phyloP scores from a whole-genome alignment of 2,797 vertebrate genomes.

The Lagodon rhomboides region DNA sequence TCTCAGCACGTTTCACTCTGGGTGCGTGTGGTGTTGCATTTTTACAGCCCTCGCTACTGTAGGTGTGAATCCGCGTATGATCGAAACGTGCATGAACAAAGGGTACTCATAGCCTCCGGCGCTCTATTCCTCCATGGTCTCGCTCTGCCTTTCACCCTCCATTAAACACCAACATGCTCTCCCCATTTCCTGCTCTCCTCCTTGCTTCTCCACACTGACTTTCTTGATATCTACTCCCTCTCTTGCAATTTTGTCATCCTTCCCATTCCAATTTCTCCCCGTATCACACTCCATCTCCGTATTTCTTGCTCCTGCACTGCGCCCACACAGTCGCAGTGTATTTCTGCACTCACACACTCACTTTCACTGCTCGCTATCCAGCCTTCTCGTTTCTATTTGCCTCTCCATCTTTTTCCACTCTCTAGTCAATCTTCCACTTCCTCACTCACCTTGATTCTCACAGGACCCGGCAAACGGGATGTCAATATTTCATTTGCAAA shows the following conservation, averaged over 20 bases:
- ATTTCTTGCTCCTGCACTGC: constrained; percentile 53
- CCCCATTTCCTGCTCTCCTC: constrained; percentile 38
- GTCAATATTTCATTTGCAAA: constrained; percentile 58
- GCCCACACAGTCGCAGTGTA: constrained; percentile 54
- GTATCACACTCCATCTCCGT: constrained; percentile 59
- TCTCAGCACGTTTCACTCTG: constrained; percentile 11
- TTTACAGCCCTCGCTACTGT: constrained; percentile 27
- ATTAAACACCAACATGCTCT: constrained; percentile 73
- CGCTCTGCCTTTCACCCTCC: constrained; percentile 75
- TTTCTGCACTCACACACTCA: constrained; percentile 48
- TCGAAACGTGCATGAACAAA: constrained; percentile 66
- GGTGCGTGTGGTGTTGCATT: constrained; percentile 38
- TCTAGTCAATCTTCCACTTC: constrained; percentile 65
- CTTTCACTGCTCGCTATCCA: constrained; percentile 38
- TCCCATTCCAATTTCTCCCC: constrained; percentile 58
- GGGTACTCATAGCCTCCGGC: constrained; percentile 60
- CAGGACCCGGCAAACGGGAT: constrained; percentile 28
- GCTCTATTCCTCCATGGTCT: constrained; percentile 52
- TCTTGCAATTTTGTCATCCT: constrained; percentile 46
- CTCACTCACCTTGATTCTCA: constrained; percentile 57
- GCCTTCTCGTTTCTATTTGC: constrained; percentile 58
- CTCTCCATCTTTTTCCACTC: constrained; percentile 58
- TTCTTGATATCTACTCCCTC: constrained; percentile 47
- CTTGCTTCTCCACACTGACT: constrained; percentile 58
- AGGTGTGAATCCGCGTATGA: constrained; percentile 60